These are phyloP conservation scores for Hypomesus transpacificus DNA, from an alignment of 2,113 vertebrate genomes.

Conservation along the genomic window DNA sequence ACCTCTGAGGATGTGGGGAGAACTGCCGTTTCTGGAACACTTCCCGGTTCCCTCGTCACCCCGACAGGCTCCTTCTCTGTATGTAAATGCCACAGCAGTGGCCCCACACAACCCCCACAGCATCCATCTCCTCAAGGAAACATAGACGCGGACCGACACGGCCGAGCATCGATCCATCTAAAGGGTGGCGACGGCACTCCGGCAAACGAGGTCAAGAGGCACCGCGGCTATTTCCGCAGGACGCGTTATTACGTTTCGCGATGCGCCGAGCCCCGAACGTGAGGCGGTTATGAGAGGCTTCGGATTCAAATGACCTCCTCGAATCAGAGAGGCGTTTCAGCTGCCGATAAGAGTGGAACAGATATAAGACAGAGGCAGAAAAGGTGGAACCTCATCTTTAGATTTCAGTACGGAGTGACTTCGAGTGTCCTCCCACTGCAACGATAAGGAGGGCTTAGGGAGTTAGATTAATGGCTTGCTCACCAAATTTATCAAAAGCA, in stretches of 20 bases:
- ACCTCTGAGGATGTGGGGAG: conserved; percentile 46
- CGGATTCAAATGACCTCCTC: conserved; percentile 43
- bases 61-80: conserved; percentile 37
- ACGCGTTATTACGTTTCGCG: conserved; percentile 15
- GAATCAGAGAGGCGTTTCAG: neutral
- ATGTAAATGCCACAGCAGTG: conserved; percentile 59
- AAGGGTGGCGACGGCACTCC: neutral
- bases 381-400: conserved; percentile 55
- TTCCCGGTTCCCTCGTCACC: conserved; percentile 1
- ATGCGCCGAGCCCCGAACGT: neutral
- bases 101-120: conserved; percentile 41
- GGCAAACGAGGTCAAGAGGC: conserved; percentile 44
- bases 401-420: conserved; percentile 26
- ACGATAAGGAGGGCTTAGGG: conserved; percentile 51
- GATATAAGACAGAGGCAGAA: conserved; percentile 22
- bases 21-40: conserved; percentile 16
- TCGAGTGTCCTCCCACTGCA: conserved; percentile 42
- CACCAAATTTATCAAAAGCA: conserved; percentile 47
- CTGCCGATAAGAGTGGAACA: conserved; percentile 27
- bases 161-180: conserved; percentile 38
- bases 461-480: conserved; percentile 65
- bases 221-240: conserved; percentile 32
- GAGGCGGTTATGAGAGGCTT: no score
- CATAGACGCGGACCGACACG: conserved; percentile 51
- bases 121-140: conserved; percentile 63